Conservation (phyloP, 2,797 vertebrate genomes). For the Eospalax fontanierii region DNA sequence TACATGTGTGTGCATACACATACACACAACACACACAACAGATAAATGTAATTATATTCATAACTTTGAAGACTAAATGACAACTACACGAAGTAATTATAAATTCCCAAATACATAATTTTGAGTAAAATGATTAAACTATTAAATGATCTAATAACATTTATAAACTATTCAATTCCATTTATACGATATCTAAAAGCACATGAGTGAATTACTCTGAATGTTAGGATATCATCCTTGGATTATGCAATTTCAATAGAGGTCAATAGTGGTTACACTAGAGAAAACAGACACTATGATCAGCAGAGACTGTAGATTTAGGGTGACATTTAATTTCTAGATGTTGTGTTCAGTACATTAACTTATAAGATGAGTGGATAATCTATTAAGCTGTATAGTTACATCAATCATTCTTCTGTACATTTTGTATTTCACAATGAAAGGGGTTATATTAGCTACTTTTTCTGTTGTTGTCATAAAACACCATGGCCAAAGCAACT, state of each 20-base stretch:
- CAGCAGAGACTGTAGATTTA: neutral
- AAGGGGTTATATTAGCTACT: neutral
- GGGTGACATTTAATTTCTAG: conserved; percentile 5
- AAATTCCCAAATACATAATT: neutral
- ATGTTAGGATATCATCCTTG: neutral
- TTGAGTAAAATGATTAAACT: neutral
- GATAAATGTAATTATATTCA: conserved; percentile 26
- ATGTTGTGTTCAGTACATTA: neutral
- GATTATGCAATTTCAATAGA: neutral
- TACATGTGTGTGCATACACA: no score
- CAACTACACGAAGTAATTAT: neutral
- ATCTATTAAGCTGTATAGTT: neutral
- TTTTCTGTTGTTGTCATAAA: no score
- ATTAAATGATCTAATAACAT: neutral
- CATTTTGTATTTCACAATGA: neutral
- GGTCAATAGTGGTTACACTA: neutral
- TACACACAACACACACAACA: no score
- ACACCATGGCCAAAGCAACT: no score
- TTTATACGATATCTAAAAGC: neutral
- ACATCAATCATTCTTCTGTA: neutral
- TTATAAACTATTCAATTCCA: neutral
- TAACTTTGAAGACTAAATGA: conserved; percentile 5
- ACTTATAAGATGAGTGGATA: neutral
- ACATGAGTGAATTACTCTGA: neutral
- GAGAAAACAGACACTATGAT: neutral